phyloP scores from a whole-genome alignment of 2,797 vertebrate genomes.

The Atherinosoma microstoma region DNA sequence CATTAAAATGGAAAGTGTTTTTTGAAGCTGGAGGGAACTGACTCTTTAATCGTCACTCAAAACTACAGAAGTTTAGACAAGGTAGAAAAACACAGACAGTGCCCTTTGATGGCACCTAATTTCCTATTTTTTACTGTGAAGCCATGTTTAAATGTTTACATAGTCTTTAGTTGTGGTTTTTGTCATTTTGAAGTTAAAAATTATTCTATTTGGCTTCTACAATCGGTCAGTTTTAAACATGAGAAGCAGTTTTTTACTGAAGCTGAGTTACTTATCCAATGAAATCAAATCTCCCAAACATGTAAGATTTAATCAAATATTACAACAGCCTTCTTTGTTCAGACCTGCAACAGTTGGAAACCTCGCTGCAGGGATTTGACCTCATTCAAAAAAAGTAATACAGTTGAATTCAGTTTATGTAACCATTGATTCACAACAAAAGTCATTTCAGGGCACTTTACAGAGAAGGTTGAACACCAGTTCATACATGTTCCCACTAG shows the following conservation, averaged over 20 bases:
- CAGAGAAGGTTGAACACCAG: neutral
- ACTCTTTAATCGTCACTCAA: slow-evolving; percentile 55
- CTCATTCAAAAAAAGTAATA: neutral
- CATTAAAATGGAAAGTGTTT: slow-evolving; percentile 75
- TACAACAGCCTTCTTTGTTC: neutral
- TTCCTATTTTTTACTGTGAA: slow-evolving; percentile 12
- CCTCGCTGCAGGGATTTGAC: neutral
- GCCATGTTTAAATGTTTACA: slow-evolving; percentile 4
- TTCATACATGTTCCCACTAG: too few species aligned
- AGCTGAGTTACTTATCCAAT: neutral
- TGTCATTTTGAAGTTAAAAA: slow-evolving; percentile 4
- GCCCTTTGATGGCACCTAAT: neutral
- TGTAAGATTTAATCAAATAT: neutral
- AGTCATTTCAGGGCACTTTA: neutral
- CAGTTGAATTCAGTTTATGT: neutral
- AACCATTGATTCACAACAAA: neutral
- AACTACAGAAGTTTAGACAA: slow-evolving; percentile 54
- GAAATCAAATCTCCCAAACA: slow-evolving; percentile 1
- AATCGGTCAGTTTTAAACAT: neutral
- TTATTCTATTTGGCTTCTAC: neutral
- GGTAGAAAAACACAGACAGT: slow-evolving; percentile 19
- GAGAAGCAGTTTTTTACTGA: neutral
- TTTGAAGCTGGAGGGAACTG: slow-evolving; percentile 66
- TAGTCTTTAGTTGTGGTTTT: neutral
- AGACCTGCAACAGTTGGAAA: neutral